phyloP scores from a whole-genome alignment of 1,140 invertebrate genomes.

The Camponotus pennsylvanicus region DNA sequence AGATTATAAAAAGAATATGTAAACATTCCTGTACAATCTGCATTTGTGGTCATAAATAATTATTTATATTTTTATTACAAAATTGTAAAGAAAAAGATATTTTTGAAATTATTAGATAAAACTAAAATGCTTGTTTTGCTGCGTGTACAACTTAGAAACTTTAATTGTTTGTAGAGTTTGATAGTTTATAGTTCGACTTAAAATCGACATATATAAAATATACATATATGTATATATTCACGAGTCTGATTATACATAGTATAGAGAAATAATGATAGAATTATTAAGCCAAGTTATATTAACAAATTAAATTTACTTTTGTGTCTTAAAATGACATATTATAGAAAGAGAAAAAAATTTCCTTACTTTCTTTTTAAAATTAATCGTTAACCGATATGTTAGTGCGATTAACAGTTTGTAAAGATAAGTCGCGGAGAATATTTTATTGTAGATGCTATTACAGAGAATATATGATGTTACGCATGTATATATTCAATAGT shows the following conservation, averaged over 20 bases:
- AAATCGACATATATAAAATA: conserved; percentile 9
- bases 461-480: conserved; percentile 31
- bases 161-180: background rate
- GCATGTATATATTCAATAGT: conserved; percentile 3
- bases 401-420: background rate
- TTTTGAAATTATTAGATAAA: background rate
- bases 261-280: conserved; percentile 7
- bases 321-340: background rate
- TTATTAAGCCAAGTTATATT: background rate
- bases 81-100: background rate
- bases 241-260: background rate
- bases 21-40: conserved; percentile 37
- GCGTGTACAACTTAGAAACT: background rate
- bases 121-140: background rate
- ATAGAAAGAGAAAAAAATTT: background rate
- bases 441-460: conserved; percentile 29
- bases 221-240: background rate
- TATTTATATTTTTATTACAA: conserved; percentile 1
- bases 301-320: background rate
- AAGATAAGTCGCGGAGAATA: conserved; percentile 6
- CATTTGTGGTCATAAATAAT: background rate
- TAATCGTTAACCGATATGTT: background rate
- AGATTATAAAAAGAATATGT: background rate
- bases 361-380: background rate
- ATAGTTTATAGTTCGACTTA: background rate